Conservation (phyloP, 2,888 invertebrate genomes). For the Scaptomyza caliginosa region DNA sequence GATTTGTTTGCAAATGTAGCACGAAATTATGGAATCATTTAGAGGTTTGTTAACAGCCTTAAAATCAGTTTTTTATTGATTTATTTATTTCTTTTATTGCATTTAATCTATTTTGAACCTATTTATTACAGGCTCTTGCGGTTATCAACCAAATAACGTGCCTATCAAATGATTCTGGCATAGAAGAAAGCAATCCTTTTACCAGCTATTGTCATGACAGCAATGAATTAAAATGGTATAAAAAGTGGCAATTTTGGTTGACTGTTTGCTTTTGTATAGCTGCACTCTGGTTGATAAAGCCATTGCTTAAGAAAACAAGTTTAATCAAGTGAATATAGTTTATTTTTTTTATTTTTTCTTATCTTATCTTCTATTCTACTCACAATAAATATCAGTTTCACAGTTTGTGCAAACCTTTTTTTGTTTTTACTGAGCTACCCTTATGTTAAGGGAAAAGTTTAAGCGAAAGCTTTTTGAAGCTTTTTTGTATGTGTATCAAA, state of each 20-base stretch:
- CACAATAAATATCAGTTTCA: too few relatives aligned
- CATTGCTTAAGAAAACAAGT: too few relatives aligned
- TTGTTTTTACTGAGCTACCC: slow-evolving; percentile 9
- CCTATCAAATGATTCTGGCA: background rate
- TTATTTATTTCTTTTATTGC: too few relatives aligned
- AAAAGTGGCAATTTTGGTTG: background rate
- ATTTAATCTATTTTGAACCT: too few relatives aligned
- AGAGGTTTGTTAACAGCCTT: background rate
- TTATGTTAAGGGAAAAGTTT: background rate
- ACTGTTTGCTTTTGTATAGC: background rate
- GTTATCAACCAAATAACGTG: background rate
- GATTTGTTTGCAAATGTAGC: background rate
- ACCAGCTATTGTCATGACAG: background rate
- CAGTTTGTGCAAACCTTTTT: too few relatives aligned
- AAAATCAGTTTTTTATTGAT: too few relatives aligned
- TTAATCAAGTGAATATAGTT: too few relatives aligned
- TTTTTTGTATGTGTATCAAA: too few relatives aligned
- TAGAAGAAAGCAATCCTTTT: background rate
- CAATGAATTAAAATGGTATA: background rate
- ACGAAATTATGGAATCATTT: background rate
- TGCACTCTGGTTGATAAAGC: too few relatives aligned
- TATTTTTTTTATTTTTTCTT: too few relatives aligned
- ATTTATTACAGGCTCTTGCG: background rate
- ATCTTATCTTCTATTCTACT: too few relatives aligned
- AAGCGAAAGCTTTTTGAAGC: slow-evolving; percentile 1